Conservation (phyloP, 2,888 invertebrate genomes). For the Drosophila robusta region DNA sequence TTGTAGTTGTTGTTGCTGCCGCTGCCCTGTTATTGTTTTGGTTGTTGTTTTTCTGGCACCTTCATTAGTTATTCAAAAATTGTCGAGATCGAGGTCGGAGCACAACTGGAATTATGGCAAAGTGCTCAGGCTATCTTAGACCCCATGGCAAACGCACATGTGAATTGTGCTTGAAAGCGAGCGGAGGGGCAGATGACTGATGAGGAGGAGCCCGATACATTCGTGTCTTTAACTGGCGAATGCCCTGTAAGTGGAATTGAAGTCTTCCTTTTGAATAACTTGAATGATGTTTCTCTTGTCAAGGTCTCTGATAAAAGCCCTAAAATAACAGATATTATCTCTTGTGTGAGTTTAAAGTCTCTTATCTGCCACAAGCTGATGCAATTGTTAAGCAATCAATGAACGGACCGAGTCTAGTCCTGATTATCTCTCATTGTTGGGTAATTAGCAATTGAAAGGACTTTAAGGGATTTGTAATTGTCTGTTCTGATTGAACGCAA, state of each 20-base stretch:
- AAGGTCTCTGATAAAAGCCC: slow-evolving; percentile 4
- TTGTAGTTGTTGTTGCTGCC: slow-evolving; percentile 12
- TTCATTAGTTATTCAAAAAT: slow-evolving; percentile 82
- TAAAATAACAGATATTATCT: not conserved
- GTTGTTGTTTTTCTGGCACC: slow-evolving; percentile 73
- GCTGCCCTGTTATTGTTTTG: slow-evolving; percentile 60
- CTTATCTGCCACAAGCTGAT: not conserved
- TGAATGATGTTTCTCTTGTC: not conserved
- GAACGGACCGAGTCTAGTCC: not conserved
- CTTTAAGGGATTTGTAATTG: not conserved
- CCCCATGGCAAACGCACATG: slow-evolving; percentile 57
- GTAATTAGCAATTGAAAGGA: slow-evolving; percentile 7
- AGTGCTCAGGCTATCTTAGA: slow-evolving; percentile 53
- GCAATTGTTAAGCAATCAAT: not conserved
- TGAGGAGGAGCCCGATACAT: slow-evolving; percentile 19
- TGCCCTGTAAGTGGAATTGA: slow-evolving; percentile 22
- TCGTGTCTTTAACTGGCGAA: slow-evolving; percentile 17
- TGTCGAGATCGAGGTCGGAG: slow-evolving; percentile 57
- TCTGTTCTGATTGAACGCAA: not conserved
- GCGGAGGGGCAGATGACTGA: slow-evolving; percentile 21
- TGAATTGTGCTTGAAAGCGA: slow-evolving; percentile 23
- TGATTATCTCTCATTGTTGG: slow-evolving; percentile 5
- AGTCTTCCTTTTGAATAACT: slow-evolving; percentile 7
- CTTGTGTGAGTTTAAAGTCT: too few species aligned
- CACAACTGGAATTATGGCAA: slow-evolving; percentile 73